phyloP scores from a whole-genome alignment of 2,113 vertebrate species.

The Vulpes vulpes region DNA sequence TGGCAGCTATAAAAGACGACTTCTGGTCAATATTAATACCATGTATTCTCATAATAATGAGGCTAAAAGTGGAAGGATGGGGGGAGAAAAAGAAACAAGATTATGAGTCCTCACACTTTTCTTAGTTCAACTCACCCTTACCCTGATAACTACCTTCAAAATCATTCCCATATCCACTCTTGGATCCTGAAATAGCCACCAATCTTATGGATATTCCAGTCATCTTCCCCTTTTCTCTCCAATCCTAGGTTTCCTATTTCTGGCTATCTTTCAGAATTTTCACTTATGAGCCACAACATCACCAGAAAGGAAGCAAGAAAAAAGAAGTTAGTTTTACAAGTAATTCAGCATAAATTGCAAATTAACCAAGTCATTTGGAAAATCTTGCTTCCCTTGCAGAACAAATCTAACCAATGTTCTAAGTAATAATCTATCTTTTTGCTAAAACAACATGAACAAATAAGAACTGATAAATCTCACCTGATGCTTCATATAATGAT shows the following conservation, averaged over 20 bases:
- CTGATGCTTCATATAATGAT: constrained; percentile 99
- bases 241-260: background rate
- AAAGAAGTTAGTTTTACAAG: constrained; percentile 56
- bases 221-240: constrained; percentile 18
- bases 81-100: constrained; percentile 52
- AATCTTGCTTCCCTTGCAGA: background rate
- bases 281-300: background rate
- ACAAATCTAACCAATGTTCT: constrained; percentile 44
- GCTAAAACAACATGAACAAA: constrained; percentile 35
- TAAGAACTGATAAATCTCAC: constrained; percentile 85
- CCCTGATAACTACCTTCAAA: constrained; percentile 3
- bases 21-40: background rate
- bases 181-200: background rate
- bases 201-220: constrained; percentile 9
- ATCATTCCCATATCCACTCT: background rate
- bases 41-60: background rate
- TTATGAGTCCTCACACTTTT: constrained; percentile 8
- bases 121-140: background rate
- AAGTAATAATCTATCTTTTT: constrained; percentile 29
- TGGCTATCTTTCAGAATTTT: constrained; percentile 46
- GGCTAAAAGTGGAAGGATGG: background rate
- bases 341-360: constrained; percentile 44
- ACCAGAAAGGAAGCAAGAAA: constrained; percentile 53
- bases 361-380: constrained; percentile 15
- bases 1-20: background rate